Evolutionary conservation across 2,113 vertebrate species (phyloP), one percentile per base, ranked within the genome.

Genomic region (Hippolais icterina): DNA sequence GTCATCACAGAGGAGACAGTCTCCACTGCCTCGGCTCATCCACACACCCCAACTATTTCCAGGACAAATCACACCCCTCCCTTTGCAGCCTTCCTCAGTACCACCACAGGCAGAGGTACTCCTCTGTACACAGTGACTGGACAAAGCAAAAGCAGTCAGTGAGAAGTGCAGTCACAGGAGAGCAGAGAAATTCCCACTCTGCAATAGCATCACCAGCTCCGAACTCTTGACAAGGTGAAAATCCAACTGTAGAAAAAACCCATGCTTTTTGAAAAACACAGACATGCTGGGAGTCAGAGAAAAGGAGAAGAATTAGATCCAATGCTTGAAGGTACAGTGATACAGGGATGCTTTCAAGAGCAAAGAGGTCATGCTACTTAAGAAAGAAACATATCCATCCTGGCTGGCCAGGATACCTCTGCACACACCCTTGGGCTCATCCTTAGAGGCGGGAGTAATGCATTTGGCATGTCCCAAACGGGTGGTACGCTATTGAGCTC

Each of bases 121-220:
- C 28, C 71, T 61, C 57, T 31, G 25, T 37, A 69, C 50, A 65
- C 19, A 31, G 46, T 22, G 42, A 47, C 47, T 59, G 65, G 52
- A 53, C 60, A 93, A 82, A 89, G 77, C 46, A 74, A 95, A 94
- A 91, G 78, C 12, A 11, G 68, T 59, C 72, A 93, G 56, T 59
- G n/a, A 93, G 41, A 79, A 91, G 15, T 12, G 42, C 0, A 1
- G 53, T n/a, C 78, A 85, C 25, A 65, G 78, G 15, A 91, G 16
- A 90, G 57, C 74, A 87, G 33, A 83, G 41, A 71, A 89, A 78
- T 46, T 78, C 44, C 53, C 69, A 64, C 74, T 86, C 69, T 66
- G 41, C 60, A 78, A 81, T 35, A 28, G 44, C 61, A 87, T 57
- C 70, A 90, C 44, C 27, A 61, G 59, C 74, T 90, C 83, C 35